These are phyloP conservation scores for Procambarus clarkii DNA, from an alignment of 1,140 invertebrate species.

Conservation along the genomic window DNA sequence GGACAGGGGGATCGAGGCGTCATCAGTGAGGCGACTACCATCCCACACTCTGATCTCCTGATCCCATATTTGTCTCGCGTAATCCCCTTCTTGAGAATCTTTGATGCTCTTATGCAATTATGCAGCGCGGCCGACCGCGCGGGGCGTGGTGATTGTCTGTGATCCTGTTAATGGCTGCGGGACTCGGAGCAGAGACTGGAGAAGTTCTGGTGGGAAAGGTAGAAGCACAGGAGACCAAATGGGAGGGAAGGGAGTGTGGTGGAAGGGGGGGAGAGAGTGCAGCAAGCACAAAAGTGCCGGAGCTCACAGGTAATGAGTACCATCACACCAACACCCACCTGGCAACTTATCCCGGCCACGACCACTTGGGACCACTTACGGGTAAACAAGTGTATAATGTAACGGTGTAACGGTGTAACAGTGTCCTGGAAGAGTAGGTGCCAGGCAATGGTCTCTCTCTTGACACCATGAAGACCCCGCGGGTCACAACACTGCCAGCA, in stretches of 20 bases:
- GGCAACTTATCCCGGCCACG: neutral
- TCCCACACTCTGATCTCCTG: neutral
- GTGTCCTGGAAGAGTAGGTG: too few species aligned
- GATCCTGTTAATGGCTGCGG: neutral
- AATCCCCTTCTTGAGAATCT: conserved; percentile 9
- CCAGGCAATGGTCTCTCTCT: too few species aligned
- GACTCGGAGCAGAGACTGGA: neutral
- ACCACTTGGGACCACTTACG: too few species aligned
- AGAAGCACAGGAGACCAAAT: neutral
- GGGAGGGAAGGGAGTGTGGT: neutral
- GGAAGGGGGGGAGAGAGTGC: neutral
- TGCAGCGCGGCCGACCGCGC: neutral
- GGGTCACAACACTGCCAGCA: too few species aligned
- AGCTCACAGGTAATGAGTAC: neutral
- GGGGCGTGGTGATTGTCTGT: neutral
- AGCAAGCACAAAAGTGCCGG: neutral
- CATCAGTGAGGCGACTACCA: neutral
- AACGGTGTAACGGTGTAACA: too few species aligned
- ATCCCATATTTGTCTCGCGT: neutral
- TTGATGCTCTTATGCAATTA: conserved; percentile 6
- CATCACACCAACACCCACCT: neutral
- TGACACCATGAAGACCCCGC: too few species aligned
- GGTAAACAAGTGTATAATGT: too few species aligned
- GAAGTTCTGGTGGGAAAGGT: neutral
- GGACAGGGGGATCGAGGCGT: too few species aligned